Evolutionary conservation across 2,113 vertebrate species (phyloP).

Genomic region (Tragelaphus scriptus): DNA sequence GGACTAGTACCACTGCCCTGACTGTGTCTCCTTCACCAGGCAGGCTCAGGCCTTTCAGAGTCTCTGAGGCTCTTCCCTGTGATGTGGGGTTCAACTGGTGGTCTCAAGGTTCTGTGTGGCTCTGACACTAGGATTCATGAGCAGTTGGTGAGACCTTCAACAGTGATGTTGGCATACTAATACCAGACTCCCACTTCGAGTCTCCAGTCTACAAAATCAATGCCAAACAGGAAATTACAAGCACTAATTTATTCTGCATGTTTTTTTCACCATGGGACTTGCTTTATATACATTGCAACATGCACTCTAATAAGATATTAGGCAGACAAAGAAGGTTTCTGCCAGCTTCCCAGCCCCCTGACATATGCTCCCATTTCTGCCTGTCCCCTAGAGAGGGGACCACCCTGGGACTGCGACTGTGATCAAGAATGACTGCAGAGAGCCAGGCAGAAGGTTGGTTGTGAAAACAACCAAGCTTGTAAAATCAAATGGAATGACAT

Average conservation of each 20-base stretch:
- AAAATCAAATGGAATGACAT: background rate
- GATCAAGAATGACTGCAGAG: conserved; percentile 27
- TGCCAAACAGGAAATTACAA: conserved; percentile 31
- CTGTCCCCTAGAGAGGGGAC: background rate
- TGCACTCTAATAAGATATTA: conserved; percentile 38
- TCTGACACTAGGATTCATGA: background rate
- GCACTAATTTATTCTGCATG: conserved; percentile 47
- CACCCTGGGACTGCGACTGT: conserved; percentile 17
- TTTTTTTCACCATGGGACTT: conserved; percentile 27
- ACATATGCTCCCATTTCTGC: conserved; percentile 37
- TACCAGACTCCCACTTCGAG: background rate
- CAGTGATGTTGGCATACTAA: conserved; percentile 24
- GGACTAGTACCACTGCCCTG: background rate
- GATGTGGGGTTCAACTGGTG: background rate
- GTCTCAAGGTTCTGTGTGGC: background rate
- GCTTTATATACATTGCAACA: conserved; percentile 20
- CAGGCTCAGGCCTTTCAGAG: background rate
- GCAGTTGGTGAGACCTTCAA: background rate
- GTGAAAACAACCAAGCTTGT: background rate
- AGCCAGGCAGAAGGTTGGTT: background rate
- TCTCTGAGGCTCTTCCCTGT: background rate
- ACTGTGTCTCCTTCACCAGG: background rate
- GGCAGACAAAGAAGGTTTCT: conserved; percentile 32
- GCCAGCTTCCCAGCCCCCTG: background rate
- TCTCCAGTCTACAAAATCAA: conserved; percentile 23